Conservation (phyloP, 2,113 vertebrate species). For the Lynx canadensis region DNA sequence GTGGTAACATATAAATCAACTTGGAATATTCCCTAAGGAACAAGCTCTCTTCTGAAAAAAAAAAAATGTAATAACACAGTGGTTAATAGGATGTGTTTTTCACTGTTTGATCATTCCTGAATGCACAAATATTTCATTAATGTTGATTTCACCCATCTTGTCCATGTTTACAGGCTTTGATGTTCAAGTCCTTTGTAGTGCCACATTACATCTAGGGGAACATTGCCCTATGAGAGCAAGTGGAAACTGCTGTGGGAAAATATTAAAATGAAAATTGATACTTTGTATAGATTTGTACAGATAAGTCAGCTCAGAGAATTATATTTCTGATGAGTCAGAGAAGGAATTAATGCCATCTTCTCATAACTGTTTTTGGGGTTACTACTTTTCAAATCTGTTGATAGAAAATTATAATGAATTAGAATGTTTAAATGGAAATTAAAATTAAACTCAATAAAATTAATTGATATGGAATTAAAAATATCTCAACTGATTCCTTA, state of each 20-base stretch:
- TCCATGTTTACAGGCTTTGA: constrained; percentile 75
- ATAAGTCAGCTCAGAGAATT: constrained; percentile 53
- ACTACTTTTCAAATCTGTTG: not conserved
- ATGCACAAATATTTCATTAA: constrained; percentile 72
- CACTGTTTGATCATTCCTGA: constrained; percentile 77
- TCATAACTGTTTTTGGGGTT: not conserved
- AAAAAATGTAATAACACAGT: constrained; percentile 63
- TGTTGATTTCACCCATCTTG: constrained; percentile 74
- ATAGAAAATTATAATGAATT: not conserved
- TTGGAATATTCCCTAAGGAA: constrained; percentile 54
- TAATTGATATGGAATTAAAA: not conserved
- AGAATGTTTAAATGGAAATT: not conserved
- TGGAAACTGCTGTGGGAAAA: constrained; percentile 62
- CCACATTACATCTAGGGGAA: constrained; percentile 69
- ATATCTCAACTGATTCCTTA: not conserved
- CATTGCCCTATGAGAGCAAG: constrained; percentile 58
- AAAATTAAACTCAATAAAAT: not conserved
- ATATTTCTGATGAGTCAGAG: not conserved
- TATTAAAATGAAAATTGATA: constrained; percentile 55
- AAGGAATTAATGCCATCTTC: not conserved
- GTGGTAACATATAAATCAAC: constrained; percentile 64
- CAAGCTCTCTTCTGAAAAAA: constrained; percentile 58
- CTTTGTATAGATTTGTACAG: constrained; percentile 23
- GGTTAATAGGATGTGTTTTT: constrained; percentile 76
- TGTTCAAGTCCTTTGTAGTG: constrained; percentile 68